Evolutionary conservation across 2,113 vertebrate species (phyloP).

Genomic region (Echinops telfairi): DNA sequence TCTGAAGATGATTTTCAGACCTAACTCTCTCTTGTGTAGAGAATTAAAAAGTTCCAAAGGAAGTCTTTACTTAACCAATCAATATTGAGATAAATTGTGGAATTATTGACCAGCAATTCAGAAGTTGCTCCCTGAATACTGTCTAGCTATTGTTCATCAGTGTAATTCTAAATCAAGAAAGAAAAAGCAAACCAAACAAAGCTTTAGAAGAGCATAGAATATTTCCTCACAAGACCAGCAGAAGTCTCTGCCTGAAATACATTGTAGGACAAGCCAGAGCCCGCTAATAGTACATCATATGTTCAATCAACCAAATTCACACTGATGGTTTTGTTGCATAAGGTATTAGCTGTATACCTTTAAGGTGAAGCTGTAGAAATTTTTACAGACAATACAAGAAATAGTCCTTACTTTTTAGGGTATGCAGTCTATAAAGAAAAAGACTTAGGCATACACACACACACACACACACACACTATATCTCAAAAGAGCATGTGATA

Average conservation of each 20-base stretch:
- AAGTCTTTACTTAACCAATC: neutral
- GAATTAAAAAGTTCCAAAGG: slow-evolving; percentile 18
- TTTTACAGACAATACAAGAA: no score
- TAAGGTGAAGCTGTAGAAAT: no score
- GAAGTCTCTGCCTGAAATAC: neutral
- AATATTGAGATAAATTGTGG: neutral
- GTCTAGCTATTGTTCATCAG: slow-evolving; percentile 21
- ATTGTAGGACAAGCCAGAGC: neutral
- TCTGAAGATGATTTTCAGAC: slow-evolving; percentile 13
- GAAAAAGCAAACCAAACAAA: neutral
- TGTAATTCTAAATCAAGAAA: slow-evolving; percentile 16
- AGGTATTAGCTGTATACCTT: neutral
- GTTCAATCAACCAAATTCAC: neutral
- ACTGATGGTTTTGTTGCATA: neutral
- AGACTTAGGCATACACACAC: no score
- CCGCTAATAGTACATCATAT: neutral
- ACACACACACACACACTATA: no score
- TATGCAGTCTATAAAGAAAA: no score
- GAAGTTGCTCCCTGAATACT: slow-evolving; percentile 4
- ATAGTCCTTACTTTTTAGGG: no score
- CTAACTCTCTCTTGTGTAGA: neutral
- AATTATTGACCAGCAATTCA: slow-evolving; percentile 24
- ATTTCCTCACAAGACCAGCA: slow-evolving; percentile 26
- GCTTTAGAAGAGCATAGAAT: neutral
- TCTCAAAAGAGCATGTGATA: no score